phyloP scores from a whole-genome alignment of 2,888 invertebrate genomes.

The Nemotelus pantherinus region DNA sequence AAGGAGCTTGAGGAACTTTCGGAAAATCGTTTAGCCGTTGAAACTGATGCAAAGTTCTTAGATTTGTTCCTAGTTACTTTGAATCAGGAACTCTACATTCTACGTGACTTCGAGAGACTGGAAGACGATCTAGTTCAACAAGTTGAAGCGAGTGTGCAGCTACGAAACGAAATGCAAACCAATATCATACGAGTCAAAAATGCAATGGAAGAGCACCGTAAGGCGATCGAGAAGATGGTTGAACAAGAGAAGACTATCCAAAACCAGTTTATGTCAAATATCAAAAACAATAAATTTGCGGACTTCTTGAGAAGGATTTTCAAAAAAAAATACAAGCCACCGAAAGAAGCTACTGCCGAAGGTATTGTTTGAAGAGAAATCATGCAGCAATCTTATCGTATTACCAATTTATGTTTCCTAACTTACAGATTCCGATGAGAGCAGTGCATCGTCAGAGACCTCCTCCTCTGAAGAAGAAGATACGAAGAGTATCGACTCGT shows the following conservation, averaged over 20 bases:
- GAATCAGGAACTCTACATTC: slow-evolving; percentile 78
- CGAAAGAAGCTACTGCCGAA: slow-evolving; percentile 69
- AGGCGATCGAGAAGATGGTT: slow-evolving; percentile 63
- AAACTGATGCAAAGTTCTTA: slow-evolving; percentile 70
- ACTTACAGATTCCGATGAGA: slow-evolving; percentile 52
- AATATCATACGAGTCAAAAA: slow-evolving; percentile 66
- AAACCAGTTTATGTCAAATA: slow-evolving; percentile 69
- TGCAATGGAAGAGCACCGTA: slow-evolving; percentile 67
- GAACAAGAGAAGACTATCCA: slow-evolving; percentile 67
- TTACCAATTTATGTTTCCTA: slow-evolving; percentile 33
- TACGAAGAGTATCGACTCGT: slow-evolving; percentile 71
- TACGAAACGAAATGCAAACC: slow-evolving; percentile 68
- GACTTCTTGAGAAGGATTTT: slow-evolving; percentile 83
- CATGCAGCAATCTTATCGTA: no score
- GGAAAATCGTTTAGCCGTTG: slow-evolving; percentile 69
- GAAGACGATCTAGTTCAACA: slow-evolving; percentile 73
- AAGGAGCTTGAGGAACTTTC: slow-evolving; percentile 68
- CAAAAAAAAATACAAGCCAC: slow-evolving; percentile 82
- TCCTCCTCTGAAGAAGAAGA: slow-evolving; percentile 66
- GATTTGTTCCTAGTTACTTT: slow-evolving; percentile 73
- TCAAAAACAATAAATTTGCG: slow-evolving; percentile 78
- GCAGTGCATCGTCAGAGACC: slow-evolving; percentile 54
- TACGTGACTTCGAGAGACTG: slow-evolving; percentile 77
- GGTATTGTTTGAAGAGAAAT: slow-evolving; percentile 57
- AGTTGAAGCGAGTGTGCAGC: slow-evolving; percentile 68